These are phyloP conservation scores for Nycteola revayana DNA, from an alignment of 2,888 invertebrate genomes.

Conservation along the genomic window DNA sequence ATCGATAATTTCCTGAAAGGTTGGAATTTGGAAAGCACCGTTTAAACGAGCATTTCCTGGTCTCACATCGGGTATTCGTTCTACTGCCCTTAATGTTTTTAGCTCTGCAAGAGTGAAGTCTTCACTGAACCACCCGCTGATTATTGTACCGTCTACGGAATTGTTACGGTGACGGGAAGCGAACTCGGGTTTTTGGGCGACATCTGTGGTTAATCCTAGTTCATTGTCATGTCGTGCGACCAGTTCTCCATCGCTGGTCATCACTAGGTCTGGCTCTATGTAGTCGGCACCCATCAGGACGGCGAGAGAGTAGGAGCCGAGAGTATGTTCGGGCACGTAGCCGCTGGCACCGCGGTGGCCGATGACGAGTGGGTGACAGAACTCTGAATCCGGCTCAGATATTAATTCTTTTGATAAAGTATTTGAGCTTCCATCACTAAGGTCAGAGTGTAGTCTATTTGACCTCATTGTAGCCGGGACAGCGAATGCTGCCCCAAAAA, in stretches of 20 bases:
- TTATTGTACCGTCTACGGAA: slow-evolving; percentile 48
- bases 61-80: slow-evolving; percentile 57
- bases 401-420: too few relatives aligned
- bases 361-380: slow-evolving; percentile 53
- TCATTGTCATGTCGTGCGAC: slow-evolving; percentile 70
- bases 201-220: slow-evolving; percentile 58
- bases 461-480: too few relatives aligned
- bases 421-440: too few relatives aligned
- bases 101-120: slow-evolving; percentile 69
- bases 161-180: slow-evolving; percentile 51
- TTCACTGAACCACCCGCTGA: slow-evolving; percentile 69
- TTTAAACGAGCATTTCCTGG: slow-evolving; percentile 67
- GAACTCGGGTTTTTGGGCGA: slow-evolving; percentile 54
- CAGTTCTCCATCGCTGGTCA: slow-evolving; percentile 61
- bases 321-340: slow-evolving; percentile 71
- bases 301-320: slow-evolving; percentile 67
- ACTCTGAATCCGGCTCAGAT: slow-evolving; percentile 28
- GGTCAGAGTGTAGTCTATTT: too few relatives aligned
- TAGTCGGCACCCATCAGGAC: slow-evolving; percentile 71
- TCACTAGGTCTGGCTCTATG: slow-evolving; percentile 70
- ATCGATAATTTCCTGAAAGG: slow-evolving; percentile 68
- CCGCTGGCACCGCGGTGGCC: slow-evolving; percentile 72
- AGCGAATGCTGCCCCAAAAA: too few relatives aligned
- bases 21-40: slow-evolving; percentile 55
- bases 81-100: slow-evolving; percentile 58